These are phyloP conservation scores for Hystrix brachyura DNA, from an alignment of 2,113 vertebrate genomes.

Conservation along the genomic window DNA sequence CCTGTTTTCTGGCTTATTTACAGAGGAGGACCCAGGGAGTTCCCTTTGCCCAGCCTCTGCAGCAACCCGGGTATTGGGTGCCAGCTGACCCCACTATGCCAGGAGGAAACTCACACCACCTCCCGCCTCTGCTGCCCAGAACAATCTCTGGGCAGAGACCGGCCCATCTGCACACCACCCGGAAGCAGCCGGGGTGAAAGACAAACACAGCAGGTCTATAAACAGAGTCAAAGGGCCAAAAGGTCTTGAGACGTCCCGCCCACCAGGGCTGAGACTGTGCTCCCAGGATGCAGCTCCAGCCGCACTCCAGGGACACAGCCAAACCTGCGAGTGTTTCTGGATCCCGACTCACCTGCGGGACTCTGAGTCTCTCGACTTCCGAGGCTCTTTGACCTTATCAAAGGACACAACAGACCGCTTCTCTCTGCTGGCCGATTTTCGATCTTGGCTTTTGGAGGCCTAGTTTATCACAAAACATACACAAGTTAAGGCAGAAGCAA, in stretches of 20 bases:
- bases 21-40: background rate
- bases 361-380: slow-evolving; percentile 95
- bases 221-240: background rate
- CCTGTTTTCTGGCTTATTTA: background rate
- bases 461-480: slow-evolving; percentile 77
- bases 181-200: background rate
- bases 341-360: slow-evolving; percentile 90
- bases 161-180: background rate
- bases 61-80: background rate
- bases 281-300: background rate
- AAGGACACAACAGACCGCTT: slow-evolving; percentile 95
- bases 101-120: background rate
- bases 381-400: slow-evolving; percentile 96
- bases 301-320: background rate
- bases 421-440: slow-evolving; percentile 95
- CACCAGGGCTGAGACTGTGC: background rate
- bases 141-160: background rate
- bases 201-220: background rate
- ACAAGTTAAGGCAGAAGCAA: background rate
- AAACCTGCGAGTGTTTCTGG: rapidly evolving
- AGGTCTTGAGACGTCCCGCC: background rate
- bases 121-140: background rate
- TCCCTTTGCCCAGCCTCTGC: background rate
- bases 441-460: slow-evolving; percentile 96
- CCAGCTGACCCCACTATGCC: background rate